Base-by-base conservation (phyloP, 2,797 vertebrate genomes). In the Huso huso region DNA sequence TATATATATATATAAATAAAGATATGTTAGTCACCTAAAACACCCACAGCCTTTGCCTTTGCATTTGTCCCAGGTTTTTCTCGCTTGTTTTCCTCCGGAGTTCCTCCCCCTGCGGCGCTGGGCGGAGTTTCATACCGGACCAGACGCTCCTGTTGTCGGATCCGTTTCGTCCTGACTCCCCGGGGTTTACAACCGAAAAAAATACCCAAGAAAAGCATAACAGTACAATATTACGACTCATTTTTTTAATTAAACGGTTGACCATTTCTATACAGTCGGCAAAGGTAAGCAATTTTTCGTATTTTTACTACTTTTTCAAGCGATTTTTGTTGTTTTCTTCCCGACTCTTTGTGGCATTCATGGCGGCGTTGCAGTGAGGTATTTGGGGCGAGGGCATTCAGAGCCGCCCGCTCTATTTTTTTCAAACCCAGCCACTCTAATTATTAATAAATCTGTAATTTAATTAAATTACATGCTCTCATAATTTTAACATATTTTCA, bases 81-180 rank as follows among this genome's bases (percentile, higher is more conserved):
- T 79, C 73, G 77, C 78, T 78, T 85, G 82, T 83, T 85, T 87
- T 86, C 76, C 80, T 79, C 77, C 82, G 80, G 87, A 88, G 89
- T 85, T 91, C 88, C 89, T 90, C 89, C 89, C 88, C 89, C 89
- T 88, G 88, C 89, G 89, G 88, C 88, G 88, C 88, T 79, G 89
- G 89, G 89, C 88, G 89, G 89, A 89, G 89, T 90, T 90, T 90
- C 89, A 87, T 83, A 85, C 89, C 89, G 88, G 84, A 87, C 84
- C 77, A 90, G 88, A 88, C 88, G 89, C 89, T 90, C 83, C 87
- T 90, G 88, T 86, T 87, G 88, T 89, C 87, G 89, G 89, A 86
- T 90, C 76, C 83, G 81, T 85, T 88, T 88, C 81, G 84, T 87
- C 77, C 79, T 75, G 88, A 84, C 86, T 90, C 89, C 89, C 87